Conservation (phyloP, 2,888 invertebrate species). For the Antheraea yamamai region DNA sequence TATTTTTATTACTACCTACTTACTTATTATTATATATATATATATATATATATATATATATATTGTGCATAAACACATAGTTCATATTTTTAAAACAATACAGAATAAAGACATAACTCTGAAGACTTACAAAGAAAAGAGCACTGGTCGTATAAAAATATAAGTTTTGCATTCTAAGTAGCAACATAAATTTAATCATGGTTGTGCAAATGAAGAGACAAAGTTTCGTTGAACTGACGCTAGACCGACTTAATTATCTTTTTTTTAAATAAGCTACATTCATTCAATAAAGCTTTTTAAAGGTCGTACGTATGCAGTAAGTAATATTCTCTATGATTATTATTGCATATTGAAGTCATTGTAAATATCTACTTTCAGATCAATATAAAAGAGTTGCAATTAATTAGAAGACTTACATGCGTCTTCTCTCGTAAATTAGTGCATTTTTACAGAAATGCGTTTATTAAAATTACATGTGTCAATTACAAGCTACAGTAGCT, state of each 20-base stretch:
- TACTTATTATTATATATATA: no score
- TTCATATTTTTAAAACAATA: background rate
- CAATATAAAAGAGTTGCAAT: no score
- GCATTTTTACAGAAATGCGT: no score
- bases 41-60: background rate
- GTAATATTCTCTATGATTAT: background rate
- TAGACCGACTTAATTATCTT: background rate
- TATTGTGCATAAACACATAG: background rate
- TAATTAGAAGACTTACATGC: no score
- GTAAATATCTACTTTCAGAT: no score
- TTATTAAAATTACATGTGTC: no score
- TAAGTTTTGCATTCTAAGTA: constrained; percentile 23
- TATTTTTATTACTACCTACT: no score
- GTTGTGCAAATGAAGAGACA: constrained; percentile 11
- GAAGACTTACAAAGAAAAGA: constrained; percentile 22
- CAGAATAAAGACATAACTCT: constrained; percentile 17
- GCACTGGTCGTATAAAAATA: constrained; percentile 21
- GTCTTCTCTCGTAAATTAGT: no score
- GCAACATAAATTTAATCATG: constrained; percentile 20
- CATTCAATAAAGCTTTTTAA: background rate
- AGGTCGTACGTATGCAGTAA: background rate
- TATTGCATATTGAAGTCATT: no score
- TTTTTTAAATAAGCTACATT: background rate
- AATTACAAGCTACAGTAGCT: no score
- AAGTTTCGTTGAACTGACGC: constrained; percentile 20